A percentile compares a stretch with the other conserved stretches of the same genome.
phyloP scores from a whole-genome alignment of 2,888 invertebrate species.

The Stenchaetothrips biformis region DNA sequence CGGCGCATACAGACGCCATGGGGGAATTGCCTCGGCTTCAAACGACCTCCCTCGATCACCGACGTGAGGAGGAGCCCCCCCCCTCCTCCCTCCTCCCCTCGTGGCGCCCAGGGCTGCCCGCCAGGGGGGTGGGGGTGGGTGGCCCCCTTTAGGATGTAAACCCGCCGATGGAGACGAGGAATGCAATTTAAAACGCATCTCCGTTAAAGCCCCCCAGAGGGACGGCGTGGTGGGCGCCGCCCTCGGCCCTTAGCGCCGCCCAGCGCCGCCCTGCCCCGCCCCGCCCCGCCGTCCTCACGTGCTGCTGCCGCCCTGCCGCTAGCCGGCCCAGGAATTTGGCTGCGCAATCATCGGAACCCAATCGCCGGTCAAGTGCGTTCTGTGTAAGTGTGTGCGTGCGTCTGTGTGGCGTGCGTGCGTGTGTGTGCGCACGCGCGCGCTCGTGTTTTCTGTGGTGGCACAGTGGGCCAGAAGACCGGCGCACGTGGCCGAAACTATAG shows the following conservation, averaged over 20 bases:
- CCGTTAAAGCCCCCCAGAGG: neutral
- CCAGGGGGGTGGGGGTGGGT: neutral
- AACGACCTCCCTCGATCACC: neutral
- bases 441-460: no score
- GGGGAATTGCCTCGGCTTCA: neutral
- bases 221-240: neutral
- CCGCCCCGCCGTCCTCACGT: neutral
- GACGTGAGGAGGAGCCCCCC: no score
- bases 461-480: no score
- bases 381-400: no score
- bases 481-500: no score
- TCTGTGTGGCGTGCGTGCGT: no score
- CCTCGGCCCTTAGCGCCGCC: neutral
- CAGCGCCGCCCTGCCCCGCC: neutral
- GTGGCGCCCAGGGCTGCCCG: neutral
- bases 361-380: no score
- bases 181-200: constrained; percentile 19
- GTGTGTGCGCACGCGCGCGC: no score
- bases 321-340: no score
- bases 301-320: neutral
- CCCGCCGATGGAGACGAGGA: constrained; percentile 2
- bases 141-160: neutral
- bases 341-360: no score
- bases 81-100: neutral
- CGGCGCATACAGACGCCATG: neutral